Evolutionary conservation across 37 sponge, comb jelly and placozoan species (phyloP).

Genomic region (Cliona cf. orientalis): DNA sequence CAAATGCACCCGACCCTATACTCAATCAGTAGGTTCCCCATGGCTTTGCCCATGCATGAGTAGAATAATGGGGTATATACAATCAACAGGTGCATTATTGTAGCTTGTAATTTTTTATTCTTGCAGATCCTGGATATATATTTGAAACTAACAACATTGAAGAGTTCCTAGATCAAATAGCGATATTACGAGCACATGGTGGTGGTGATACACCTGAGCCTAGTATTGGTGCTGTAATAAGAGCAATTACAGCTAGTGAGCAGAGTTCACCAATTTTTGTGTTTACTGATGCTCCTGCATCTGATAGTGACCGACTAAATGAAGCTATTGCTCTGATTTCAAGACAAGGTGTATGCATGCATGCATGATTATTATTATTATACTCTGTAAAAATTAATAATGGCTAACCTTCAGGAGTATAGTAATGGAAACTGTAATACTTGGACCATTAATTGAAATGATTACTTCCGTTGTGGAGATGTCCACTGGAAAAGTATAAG

Average conservation of each 20-base stretch:
- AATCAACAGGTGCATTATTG: too few species aligned
- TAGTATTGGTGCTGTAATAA: conserved; percentile 60
- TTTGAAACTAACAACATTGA: conserved; percentile 24
- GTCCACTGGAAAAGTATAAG: too few species aligned
- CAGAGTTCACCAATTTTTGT: conserved; percentile 60
- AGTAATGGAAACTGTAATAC: too few species aligned
- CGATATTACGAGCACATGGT: conserved; percentile 24
- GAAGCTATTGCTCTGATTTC: conserved; percentile 10
- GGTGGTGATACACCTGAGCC: conserved; percentile 73
- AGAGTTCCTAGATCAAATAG: conserved; percentile 29
- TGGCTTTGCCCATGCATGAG: too few species aligned
- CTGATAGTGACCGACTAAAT: conserved; percentile 15
- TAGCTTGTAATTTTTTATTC: not conserved
- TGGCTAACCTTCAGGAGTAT: not conserved
- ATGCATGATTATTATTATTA: too few species aligned
- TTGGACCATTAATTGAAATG: too few species aligned
- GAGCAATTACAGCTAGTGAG: conserved; percentile 58
- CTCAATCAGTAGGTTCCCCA: too few species aligned
- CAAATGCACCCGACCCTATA: too few species aligned
- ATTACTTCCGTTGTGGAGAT: too few species aligned
- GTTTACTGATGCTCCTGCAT: conserved; percentile 67
- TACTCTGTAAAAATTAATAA: not conserved
- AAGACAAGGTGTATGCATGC: not conserved
- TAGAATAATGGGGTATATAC: too few species aligned
- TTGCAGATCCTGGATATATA: conserved; percentile 36